These are phyloP conservation scores for Ageneiosus marmoratus DNA, from an alignment of 2,113 vertebrate species.

Conservation along the genomic window DNA sequence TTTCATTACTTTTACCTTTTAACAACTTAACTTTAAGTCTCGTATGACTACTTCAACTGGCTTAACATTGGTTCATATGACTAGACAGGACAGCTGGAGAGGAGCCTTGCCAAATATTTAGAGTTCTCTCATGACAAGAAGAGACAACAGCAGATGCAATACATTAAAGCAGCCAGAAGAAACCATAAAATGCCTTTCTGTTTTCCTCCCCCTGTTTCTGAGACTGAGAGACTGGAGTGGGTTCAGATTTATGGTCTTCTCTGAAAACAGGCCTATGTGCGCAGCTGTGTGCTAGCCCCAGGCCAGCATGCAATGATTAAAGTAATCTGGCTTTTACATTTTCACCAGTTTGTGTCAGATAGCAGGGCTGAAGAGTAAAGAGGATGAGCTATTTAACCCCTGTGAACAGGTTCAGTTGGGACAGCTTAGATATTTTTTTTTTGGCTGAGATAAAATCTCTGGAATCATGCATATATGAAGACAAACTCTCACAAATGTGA, in stretches of 20 bases:
- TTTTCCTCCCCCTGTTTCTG: slow-evolving; percentile 26
- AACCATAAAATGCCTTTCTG: slow-evolving; percentile 62
- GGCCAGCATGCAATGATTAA: slow-evolving; percentile 60
- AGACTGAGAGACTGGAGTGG: slow-evolving; percentile 9
- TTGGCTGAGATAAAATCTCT: neutral
- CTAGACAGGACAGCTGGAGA: slow-evolving; percentile 41
- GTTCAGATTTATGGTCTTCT: slow-evolving; percentile 65
- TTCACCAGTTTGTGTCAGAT: slow-evolving; percentile 69
- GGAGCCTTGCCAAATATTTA: slow-evolving; percentile 48
- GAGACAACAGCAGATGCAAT: slow-evolving; percentile 69
- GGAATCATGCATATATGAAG: neutral
- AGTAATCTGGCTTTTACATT: slow-evolving; percentile 68
- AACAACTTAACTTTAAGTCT: slow-evolving; percentile 19
- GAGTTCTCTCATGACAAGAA: slow-evolving; percentile 61
- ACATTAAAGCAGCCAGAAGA: slow-evolving; percentile 66
- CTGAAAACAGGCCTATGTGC: slow-evolving; percentile 56
- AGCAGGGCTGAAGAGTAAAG: slow-evolving; percentile 54
- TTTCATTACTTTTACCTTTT: slow-evolving; percentile 31
- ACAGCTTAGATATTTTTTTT: slow-evolving; percentile 63
- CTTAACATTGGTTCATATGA: slow-evolving; percentile 34
- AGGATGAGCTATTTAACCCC: slow-evolving; percentile 60
- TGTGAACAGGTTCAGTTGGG: slow-evolving; percentile 59
- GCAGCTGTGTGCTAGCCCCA: slow-evolving; percentile 66
- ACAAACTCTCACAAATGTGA: slow-evolving; percentile 10
- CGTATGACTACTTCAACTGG: slow-evolving; percentile 35